Evolutionary conservation across 2,888 invertebrate genomes (phyloP).

Genomic region (Acutogordius australiensis): DNA sequence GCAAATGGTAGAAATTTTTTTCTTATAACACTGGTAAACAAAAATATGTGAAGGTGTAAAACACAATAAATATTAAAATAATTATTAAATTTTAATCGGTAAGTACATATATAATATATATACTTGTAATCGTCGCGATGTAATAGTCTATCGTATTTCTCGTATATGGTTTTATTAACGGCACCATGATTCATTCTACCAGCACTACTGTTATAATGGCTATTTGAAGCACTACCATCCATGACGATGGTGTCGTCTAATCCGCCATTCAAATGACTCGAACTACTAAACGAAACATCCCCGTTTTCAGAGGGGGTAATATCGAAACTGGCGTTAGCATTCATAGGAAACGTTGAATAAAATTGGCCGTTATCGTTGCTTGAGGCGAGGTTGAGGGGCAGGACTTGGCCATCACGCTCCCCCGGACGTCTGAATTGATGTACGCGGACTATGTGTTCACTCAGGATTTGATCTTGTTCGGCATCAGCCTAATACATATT

Average conservation of each 20-base stretch:
- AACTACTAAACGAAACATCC: too few relatives aligned
- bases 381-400: neutral
- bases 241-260: constrained; percentile 54
- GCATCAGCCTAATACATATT: constrained; percentile 22
- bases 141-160: neutral
- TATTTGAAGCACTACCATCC: constrained; percentile 24
- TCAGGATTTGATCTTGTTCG: constrained; percentile 59
- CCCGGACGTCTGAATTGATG: constrained; percentile 70
- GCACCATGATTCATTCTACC: too few relatives aligned
- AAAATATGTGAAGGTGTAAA: too few relatives aligned
- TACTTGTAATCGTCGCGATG: neutral
- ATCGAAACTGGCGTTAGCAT: too few relatives aligned
- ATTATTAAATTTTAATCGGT: too few relatives aligned
- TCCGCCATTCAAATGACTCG: constrained; percentile 32
- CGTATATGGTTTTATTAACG: neutral
- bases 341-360: constrained; percentile 16
- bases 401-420: constrained; percentile 71
- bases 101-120: too few relatives aligned
- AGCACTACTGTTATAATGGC: too few relatives aligned
- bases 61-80: too few relatives aligned
- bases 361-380: neutral
- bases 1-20: too few relatives aligned
- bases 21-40: too few relatives aligned
- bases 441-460: constrained; percentile 86
- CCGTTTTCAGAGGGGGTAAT: neutral